phyloP scores from a whole-genome alignment of 2,888 invertebrate species.

The Hypena proboscidalis region DNA sequence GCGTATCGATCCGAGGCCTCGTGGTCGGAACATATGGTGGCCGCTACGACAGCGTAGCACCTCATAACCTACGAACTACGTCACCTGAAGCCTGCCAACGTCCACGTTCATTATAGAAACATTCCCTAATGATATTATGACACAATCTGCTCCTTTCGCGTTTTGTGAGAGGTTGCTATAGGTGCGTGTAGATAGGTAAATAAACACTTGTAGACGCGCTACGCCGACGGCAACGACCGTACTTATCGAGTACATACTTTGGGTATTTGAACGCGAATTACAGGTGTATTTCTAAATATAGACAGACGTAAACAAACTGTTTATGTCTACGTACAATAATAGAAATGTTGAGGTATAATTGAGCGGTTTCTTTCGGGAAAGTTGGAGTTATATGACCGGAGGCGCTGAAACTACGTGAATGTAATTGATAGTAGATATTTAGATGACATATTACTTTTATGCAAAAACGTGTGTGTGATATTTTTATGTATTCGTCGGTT shows the following conservation, averaged over 20 bases:
- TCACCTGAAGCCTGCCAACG: conserved; percentile 50
- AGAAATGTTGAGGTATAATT: neutral
- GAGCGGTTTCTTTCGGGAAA: conserved; percentile 6
- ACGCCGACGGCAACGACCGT: conserved; percentile 38
- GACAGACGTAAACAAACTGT: conserved; percentile 35
- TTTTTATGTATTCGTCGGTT: no score
- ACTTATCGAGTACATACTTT: conserved; percentile 14
- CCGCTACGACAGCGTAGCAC: conserved; percentile 68
- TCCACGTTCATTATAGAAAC: conserved; percentile 39
- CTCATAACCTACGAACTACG: conserved; percentile 55
- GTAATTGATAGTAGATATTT: neutral
- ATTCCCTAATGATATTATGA: conserved; percentile 50
- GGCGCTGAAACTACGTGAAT: conserved; percentile 6
- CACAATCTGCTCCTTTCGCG: conserved; percentile 39
- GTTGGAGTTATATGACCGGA: conserved; percentile 9
- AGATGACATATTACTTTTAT: neutral
- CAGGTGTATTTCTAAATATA: conserved; percentile 30
- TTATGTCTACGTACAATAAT: conserved; percentile 21
- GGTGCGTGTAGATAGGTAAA: conserved; percentile 63
- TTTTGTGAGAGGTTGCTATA: conserved; percentile 35
- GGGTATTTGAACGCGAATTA: conserved; percentile 19
- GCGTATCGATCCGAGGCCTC: conserved; percentile 77
- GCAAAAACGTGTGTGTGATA: neutral
- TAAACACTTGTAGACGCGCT: conserved; percentile 76
- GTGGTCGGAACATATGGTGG: conserved; percentile 81